A percentile compares a stretch with the other conserved stretches of the same genome.
Conservation (phyloP, 1,140 invertebrate species). For the Bathynomus jamesi region DNA sequence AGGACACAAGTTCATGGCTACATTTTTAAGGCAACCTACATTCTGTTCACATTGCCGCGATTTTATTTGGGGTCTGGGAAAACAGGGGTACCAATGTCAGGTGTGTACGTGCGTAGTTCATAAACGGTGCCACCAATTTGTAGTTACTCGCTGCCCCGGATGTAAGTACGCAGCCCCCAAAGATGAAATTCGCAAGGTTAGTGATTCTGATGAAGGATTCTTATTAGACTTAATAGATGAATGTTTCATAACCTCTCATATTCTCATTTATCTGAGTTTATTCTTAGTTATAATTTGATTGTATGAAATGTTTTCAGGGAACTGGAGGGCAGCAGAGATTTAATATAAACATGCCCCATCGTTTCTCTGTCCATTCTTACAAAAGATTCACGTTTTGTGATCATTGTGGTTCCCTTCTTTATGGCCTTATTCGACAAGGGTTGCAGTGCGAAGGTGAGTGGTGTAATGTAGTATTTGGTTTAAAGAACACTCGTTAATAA, state of each 20-base stretch:
- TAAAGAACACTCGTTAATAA: not conserved
- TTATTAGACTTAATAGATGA: too few relatives aligned
- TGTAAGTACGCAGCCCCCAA: constrained; percentile 57
- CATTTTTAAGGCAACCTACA: constrained; percentile 94
- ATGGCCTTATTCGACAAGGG: constrained; percentile 93
- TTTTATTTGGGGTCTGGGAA: constrained; percentile 98
- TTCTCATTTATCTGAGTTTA: not conserved
- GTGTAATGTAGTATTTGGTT: not conserved
- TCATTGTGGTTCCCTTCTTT: constrained; percentile 93
- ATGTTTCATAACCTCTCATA: too few relatives aligned
- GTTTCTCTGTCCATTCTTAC: constrained; percentile 73
- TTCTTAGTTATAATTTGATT: not conserved
- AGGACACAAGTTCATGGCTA: constrained; percentile 99
- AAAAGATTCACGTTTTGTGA: constrained; percentile 98
- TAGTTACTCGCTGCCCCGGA: constrained; percentile 91
- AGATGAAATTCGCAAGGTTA: constrained; percentile 17
- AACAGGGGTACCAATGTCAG: constrained; percentile 99
- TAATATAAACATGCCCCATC: constrained; percentile 95
- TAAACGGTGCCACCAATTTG: constrained; percentile 88
- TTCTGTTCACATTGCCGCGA: constrained; percentile 97
- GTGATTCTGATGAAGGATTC: not conserved
- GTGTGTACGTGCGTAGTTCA: constrained; percentile 97
- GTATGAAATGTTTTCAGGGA: not conserved
- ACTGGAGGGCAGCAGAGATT: constrained; percentile 59
- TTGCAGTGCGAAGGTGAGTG: constrained; percentile 85